Evolutionary conservation across 2,888 invertebrate species (phyloP).

Genomic region (Brachypalpus laphriformis): DNA sequence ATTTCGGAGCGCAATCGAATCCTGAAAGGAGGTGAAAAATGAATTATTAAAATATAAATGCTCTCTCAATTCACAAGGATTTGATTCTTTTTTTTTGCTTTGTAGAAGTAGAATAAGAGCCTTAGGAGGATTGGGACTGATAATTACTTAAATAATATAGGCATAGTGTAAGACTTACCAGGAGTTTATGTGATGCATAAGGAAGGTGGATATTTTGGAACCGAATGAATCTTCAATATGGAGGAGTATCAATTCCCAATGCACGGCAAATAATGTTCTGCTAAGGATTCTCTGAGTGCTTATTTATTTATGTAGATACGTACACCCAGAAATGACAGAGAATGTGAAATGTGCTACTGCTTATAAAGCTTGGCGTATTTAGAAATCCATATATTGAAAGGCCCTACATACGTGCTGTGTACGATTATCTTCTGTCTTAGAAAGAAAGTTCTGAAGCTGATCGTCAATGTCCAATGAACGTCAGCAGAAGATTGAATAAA

Average conservation of each 20-base stretch:
- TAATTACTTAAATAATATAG: not conserved
- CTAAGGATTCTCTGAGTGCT: too few relatives aligned
- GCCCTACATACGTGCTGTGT: too few relatives aligned
- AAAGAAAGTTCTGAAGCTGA: too few relatives aligned
- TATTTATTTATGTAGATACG: too few relatives aligned
- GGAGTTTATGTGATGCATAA: not conserved
- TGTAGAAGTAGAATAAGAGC: not conserved
- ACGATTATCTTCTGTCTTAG: too few relatives aligned
- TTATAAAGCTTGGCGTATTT: too few relatives aligned
- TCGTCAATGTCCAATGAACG: too few relatives aligned
- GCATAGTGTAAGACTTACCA: not conserved
- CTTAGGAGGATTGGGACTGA: not conserved
- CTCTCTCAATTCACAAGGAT: conserved; percentile 2
- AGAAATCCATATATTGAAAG: too few relatives aligned
- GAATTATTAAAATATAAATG: conserved; percentile 56
- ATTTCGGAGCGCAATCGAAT: conserved; percentile 79
- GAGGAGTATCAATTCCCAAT: not conserved
- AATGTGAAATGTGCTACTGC: too few relatives aligned
- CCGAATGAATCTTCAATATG: not conserved
- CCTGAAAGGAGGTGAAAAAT: conserved; percentile 76
- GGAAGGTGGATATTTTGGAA: not conserved
- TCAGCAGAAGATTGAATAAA: too few relatives aligned
- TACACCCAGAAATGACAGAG: too few relatives aligned
- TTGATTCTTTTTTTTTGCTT: not conserved
- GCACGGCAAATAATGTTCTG: not conserved